Evolutionary conservation across 2,888 invertebrate species (phyloP).

Genomic region (Andrena trimmerana): DNA sequence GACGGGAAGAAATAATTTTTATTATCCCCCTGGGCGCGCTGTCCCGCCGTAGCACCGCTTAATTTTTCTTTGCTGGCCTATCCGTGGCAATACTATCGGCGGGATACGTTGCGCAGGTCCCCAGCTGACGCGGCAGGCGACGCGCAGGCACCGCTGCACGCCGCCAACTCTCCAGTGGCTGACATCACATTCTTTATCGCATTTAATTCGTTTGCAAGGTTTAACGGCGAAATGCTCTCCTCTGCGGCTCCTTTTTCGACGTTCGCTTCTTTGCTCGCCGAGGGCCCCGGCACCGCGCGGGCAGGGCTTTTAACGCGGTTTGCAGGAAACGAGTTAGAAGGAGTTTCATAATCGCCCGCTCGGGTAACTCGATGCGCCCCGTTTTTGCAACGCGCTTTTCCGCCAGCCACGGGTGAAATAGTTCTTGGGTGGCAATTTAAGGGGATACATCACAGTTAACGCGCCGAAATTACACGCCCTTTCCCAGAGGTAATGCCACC

Average conservation of each 20-base stretch:
- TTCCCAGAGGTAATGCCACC: neutral
- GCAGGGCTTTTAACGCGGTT: neutral
- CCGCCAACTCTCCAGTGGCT: neutral
- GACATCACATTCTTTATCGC: neutral
- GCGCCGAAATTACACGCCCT: too few relatives aligned
- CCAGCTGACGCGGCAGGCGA: neutral
- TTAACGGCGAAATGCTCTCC: constrained; percentile 11
- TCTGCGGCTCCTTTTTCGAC: neutral
- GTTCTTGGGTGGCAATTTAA: constrained; percentile 27
- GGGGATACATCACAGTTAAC: too few relatives aligned
- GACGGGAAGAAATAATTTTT: too few relatives aligned
- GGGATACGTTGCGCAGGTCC: neutral
- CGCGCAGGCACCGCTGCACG: neutral
- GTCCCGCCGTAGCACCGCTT: too few relatives aligned
- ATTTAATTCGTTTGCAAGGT: constrained; percentile 3
- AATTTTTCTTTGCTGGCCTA: neutral
- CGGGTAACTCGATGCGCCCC: constrained; percentile 5
- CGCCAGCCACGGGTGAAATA: constrained; percentile 27
- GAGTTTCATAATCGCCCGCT: neutral
- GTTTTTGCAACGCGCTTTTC: constrained; percentile 27
- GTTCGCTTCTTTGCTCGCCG: neutral
- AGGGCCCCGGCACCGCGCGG: neutral
- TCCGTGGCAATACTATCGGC: neutral
- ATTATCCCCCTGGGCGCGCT: too few relatives aligned
- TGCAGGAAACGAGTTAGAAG: neutral